A percentile compares a stretch with the other conserved stretches of the same genome.
Conservation (phyloP, 2,888 invertebrate genomes). For the Toxonevra muliebris region DNA sequence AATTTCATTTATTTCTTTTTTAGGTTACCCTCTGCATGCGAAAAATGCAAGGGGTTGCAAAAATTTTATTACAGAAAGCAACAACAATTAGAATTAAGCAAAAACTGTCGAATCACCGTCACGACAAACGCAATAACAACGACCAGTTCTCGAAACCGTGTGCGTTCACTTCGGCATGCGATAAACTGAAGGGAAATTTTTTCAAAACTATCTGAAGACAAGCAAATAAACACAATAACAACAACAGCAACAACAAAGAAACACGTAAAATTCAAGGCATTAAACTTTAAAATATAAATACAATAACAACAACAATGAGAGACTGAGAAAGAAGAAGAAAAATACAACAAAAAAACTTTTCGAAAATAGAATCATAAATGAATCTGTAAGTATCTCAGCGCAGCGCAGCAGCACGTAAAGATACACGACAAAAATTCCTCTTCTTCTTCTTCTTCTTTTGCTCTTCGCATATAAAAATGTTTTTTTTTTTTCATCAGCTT, state of each 20-base stretch:
- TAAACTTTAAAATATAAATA: slow-evolving; percentile 18
- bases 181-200: slow-evolving; percentile 43
- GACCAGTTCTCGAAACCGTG: slow-evolving; percentile 39
- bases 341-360: background rate
- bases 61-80: background rate
- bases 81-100: background rate
- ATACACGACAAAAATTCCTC: background rate
- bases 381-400: slow-evolving; percentile 3
- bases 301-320: slow-evolving; percentile 15
- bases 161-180: slow-evolving; percentile 42
- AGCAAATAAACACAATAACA: slow-evolving; percentile 18
- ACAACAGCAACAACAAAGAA: background rate
- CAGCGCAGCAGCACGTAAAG: background rate
- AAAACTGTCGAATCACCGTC: background rate
- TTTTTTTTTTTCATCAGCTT: background rate
- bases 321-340: slow-evolving; percentile 2
- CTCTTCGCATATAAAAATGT: background rate
- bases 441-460: slow-evolving; percentile 33
- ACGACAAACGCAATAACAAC: background rate
- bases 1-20: background rate
- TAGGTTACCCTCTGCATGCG: background rate
- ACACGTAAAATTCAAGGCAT: slow-evolving; percentile 15
- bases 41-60: slow-evolving; percentile 8
- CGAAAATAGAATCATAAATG: slow-evolving; percentile 26
- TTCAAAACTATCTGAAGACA: slow-evolving; percentile 14